Base-by-base conservation (phyloP, 2,888 invertebrate species). In the Lithosia quadra region DNA sequence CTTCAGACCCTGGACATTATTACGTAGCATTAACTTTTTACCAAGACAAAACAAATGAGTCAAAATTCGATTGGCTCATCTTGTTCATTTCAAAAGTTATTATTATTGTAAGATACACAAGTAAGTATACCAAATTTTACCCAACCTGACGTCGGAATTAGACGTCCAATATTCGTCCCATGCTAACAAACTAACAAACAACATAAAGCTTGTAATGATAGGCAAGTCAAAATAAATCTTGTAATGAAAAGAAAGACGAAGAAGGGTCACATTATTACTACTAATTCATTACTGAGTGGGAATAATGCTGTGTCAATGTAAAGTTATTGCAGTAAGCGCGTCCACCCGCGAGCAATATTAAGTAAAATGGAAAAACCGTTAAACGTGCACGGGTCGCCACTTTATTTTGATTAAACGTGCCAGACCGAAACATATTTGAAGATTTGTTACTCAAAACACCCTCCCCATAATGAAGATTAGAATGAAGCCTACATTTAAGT, bases 221-320 rank as follows among this genome's bases (percentile, higher is more conserved):
- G n/a, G n/a, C n/a, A n/a, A n/a, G n/a, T n/a, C n/a, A n/a, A n/a
- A n/a, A n/a, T n/a, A n/a, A n/a, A n/a, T n/a, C n/a, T n/a, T n/a
- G n/a, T n/a, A n/a, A n/a, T n/a, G n/a, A 70, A 85, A 87, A 90
- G 87, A 87, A 86, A 86, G 84, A 82, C 86, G 86, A 86, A 90
- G 89, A 91, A 72, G 80, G 72, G 75, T 77, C 63, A 83, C 83
- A 68, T 69, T 72, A 72, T 74, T 71, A 74, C 64, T 69, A 73
- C 71, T 73, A 78, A 78, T 77, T 75, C 75, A 72, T 72, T 13
- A 18, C 21, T 53, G 15, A 63, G 36, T 69, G 67, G 34, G 33
- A 74, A 71, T 59, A 43, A 55, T 24, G n/a, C 13, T 11, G 18
- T 62, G 62, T 57, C 24, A 66, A 65, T 67, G 58, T 39, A 49